phyloP scores from a whole-genome alignment of 2,113 vertebrate genomes.

The Rhynchomys soricoides region DNA sequence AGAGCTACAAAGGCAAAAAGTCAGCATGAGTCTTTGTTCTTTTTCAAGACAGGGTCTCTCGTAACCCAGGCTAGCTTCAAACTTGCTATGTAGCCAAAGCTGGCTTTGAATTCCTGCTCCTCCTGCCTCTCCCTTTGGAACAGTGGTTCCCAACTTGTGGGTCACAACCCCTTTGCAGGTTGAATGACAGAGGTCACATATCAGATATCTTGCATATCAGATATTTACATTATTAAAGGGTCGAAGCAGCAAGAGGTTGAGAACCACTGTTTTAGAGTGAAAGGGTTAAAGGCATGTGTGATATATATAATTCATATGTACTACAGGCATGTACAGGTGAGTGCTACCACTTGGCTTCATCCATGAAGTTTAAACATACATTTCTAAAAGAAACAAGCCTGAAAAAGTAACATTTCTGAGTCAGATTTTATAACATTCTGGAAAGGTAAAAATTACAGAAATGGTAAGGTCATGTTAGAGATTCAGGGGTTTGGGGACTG shows the following conservation, averaged over 20 bases:
- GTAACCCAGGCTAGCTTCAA: background rate
- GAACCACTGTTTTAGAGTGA: background rate
- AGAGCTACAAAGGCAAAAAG: background rate
- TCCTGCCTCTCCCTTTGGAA: background rate
- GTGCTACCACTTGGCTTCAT: background rate
- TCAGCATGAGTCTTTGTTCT: background rate
- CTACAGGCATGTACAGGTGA: background rate
- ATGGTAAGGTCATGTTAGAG: background rate
- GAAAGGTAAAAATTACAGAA: conserved; percentile 19
- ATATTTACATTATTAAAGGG: background rate
- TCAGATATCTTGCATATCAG: background rate
- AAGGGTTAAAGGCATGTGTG: background rate
- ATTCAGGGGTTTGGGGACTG: background rate
- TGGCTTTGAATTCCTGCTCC: background rate
- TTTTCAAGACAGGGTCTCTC: background rate
- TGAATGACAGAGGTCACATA: background rate
- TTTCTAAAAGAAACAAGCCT: conserved; percentile 5
- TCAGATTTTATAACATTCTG: background rate
- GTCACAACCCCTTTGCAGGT: background rate
- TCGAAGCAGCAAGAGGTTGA: background rate
- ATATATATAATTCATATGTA: background rate
- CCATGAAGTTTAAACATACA: background rate
- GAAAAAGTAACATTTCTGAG: background rate
- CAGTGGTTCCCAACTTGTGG: background rate
- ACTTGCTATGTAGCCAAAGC: background rate